Conservation (phyloP, 2,888 invertebrate genomes). For the Apocheima hispidaria region DNA sequence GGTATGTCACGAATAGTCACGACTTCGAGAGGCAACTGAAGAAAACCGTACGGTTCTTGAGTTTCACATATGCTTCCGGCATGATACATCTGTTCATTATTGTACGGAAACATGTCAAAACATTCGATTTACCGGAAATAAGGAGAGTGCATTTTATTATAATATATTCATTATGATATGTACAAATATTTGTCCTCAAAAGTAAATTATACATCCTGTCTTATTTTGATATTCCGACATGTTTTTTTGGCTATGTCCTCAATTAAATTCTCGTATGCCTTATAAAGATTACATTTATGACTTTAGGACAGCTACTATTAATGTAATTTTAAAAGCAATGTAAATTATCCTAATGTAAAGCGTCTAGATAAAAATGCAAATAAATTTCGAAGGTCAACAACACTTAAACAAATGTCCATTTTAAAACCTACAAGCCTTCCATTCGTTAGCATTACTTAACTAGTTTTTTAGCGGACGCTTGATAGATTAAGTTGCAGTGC, state of each 20-base stretch:
- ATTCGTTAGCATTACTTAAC: conserved; percentile 12
- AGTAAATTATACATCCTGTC: conserved; percentile 3
- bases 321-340: conserved; percentile 16
- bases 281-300: conserved; percentile 21
- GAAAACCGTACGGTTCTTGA: conserved; percentile 5
- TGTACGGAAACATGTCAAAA: background rate
- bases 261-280: conserved; percentile 13
- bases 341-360: conserved; percentile 13
- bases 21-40: conserved; percentile 11
- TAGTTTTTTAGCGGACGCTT: conserved; percentile 12
- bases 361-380: conserved; percentile 26
- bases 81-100: background rate
- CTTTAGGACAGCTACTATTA: conserved; percentile 16
- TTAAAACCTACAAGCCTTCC: conserved; percentile 23
- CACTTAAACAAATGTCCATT: conserved; percentile 13
- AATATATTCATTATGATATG: background rate
- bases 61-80: conserved; percentile 1
- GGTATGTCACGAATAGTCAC: conserved; percentile 26
- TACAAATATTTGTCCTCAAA: background rate
- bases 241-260: conserved; percentile 8
- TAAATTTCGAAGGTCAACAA: conserved; percentile 24
- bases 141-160: background rate
- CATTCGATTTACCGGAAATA: conserved; percentile 4
- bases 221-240: background rate
- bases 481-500: conserved; percentile 24